These are phyloP conservation scores for Scaptomyza cyrtandrae DNA, from an alignment of 2,888 invertebrate species.

Conservation along the genomic window DNA sequence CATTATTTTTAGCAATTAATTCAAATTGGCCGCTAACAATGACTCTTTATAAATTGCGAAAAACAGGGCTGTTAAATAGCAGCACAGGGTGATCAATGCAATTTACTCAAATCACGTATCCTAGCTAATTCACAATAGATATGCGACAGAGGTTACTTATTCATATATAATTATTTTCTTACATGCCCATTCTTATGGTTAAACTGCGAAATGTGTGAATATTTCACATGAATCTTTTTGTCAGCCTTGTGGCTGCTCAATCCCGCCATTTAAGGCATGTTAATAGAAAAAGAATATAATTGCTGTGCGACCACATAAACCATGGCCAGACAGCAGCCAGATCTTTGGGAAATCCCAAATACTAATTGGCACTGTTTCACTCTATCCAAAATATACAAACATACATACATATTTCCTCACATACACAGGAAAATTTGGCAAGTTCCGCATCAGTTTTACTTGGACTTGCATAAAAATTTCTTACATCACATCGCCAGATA, in stretches of 20 bases:
- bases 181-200: constrained; percentile 38
- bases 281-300: constrained; percentile 56
- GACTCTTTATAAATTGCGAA: background rate
- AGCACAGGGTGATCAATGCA: constrained; percentile 12
- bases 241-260: constrained; percentile 62
- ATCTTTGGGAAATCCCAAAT: constrained; percentile 31
- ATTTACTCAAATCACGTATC: background rate
- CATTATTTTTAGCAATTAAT: constrained; percentile 26
- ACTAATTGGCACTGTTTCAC: constrained; percentile 37
- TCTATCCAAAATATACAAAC: background rate
- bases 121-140: constrained; percentile 20
- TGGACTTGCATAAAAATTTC: constrained; percentile 47
- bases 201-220: constrained; percentile 62
- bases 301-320: constrained; percentile 51
- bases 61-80: constrained; percentile 1
- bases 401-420: background rate
- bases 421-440: constrained; percentile 2
- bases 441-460: constrained; percentile 58
- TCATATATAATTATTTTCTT: constrained; percentile 7
- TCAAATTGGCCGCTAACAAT: constrained; percentile 8
- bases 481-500: constrained; percentile 44
- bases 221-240: constrained; percentile 60
- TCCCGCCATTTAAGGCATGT: constrained; percentile 49
- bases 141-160: background rate
- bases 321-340: constrained; percentile 34